These are phyloP conservation scores for Sitta europaea DNA, from an alignment of 2,113 vertebrate species.

Conservation along the genomic window DNA sequence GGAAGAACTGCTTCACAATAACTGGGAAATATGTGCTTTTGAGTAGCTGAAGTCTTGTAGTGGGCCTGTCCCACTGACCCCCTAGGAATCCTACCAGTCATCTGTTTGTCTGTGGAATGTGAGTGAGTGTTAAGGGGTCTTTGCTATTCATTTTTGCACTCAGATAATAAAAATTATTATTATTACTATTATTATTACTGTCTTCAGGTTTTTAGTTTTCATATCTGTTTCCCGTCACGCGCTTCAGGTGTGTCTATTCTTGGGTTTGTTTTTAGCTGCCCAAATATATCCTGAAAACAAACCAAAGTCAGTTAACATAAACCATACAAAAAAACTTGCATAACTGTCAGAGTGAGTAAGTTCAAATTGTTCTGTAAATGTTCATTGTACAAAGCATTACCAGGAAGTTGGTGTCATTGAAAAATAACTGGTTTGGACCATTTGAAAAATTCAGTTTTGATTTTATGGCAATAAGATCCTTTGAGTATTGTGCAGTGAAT, in stretches of 20 bases:
- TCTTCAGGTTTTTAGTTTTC: background rate
- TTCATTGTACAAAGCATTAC: background rate
- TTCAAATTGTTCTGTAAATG: background rate
- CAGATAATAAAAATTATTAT: background rate
- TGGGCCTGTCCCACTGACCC: background rate
- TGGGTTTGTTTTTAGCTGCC: background rate
- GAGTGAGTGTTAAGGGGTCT: background rate
- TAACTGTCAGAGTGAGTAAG: background rate
- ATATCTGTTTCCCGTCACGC: background rate
- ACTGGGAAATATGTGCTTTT: background rate
- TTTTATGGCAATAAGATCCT: background rate
- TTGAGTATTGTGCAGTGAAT: background rate
- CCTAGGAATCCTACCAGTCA: background rate
- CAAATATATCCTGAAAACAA: background rate
- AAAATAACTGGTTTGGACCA: background rate
- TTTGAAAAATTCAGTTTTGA: background rate
- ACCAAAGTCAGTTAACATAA: background rate
- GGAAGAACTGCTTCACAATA: background rate
- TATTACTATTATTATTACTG: background rate
- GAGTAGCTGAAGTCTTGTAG: background rate
- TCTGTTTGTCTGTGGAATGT: background rate
- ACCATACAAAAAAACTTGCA: background rate
- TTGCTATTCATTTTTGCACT: background rate
- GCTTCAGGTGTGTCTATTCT: background rate
- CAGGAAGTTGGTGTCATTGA: background rate